Evolutionary conservation across 1,140 invertebrate species (phyloP).

Genomic region (Drosophila teissieri): DNA sequence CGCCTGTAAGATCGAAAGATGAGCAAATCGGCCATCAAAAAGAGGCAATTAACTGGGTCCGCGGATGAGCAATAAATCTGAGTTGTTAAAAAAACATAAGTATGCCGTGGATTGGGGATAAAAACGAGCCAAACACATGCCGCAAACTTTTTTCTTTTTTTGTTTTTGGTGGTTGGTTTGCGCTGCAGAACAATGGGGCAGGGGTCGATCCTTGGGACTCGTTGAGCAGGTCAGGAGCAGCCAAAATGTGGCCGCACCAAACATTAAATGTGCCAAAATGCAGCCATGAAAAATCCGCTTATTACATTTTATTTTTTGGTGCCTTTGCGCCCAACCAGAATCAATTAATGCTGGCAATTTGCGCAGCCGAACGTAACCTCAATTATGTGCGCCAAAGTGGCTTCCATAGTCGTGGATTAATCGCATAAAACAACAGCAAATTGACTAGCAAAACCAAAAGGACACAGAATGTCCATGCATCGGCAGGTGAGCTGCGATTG

Average conservation of each 20-base stretch:
- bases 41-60: slow-evolving; percentile 66
- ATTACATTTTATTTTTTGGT: slow-evolving; percentile 54
- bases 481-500: slow-evolving; percentile 28
- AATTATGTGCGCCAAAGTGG: slow-evolving; percentile 81
- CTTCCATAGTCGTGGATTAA: slow-evolving; percentile 69
- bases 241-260: slow-evolving; percentile 30
- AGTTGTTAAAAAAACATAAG: slow-evolving; percentile 68
- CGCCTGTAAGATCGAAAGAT: slow-evolving; percentile 51
- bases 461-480: slow-evolving; percentile 37
- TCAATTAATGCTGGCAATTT: slow-evolving; percentile 82
- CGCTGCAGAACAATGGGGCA: slow-evolving; percentile 35
- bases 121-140: slow-evolving; percentile 63
- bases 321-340: slow-evolving; percentile 36
- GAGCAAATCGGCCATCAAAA: slow-evolving; percentile 58
- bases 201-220: slow-evolving; percentile 51
- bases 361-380: slow-evolving; percentile 79
- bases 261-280: slow-evolving; percentile 75
- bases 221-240: slow-evolving; percentile 67
- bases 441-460: slow-evolving; percentile 52
- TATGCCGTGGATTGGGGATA: slow-evolving; percentile 22
- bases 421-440: slow-evolving; percentile 75
- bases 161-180: slow-evolving; percentile 62
- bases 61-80: slow-evolving; percentile 64
- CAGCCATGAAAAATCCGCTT: slow-evolving; percentile 75
- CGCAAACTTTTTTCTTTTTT: slow-evolving; percentile 40